phyloP scores from a whole-genome alignment of 2,113 vertebrate genomes.

The Zosterops japonicus region DNA sequence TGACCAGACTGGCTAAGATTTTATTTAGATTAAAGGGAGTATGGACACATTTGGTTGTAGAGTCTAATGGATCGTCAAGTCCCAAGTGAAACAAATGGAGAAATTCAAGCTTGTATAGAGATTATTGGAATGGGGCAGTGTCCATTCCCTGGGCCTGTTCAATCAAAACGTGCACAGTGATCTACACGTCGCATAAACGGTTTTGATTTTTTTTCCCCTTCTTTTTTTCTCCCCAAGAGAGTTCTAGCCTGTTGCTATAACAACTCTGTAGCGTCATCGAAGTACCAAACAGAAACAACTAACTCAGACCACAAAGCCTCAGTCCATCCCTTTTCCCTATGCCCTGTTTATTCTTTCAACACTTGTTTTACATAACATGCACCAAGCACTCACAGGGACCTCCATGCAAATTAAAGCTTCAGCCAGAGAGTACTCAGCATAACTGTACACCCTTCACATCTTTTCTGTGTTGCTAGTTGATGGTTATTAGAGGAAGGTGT shows the following conservation, averaged over 20 bases:
- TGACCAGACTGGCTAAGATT: neutral
- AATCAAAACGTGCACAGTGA: neutral
- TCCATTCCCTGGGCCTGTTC: neutral
- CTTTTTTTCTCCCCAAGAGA: neutral
- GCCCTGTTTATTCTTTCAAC: neutral
- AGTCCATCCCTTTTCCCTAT: neutral
- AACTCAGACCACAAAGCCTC: neutral
- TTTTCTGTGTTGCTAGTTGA: neutral
- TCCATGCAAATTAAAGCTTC: neutral
- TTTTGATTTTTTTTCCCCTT: neutral
- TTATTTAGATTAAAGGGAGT: neutral
- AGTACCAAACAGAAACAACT: neutral
- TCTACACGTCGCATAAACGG: neutral
- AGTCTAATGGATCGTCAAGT: neutral
- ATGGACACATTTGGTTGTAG: neutral
- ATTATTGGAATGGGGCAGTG: accelerated
- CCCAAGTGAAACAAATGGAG: neutral
- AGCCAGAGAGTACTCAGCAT: neutral
- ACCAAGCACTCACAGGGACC: neutral
- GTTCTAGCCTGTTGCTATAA: neutral
- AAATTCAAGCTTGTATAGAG: neutral
- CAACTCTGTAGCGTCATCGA: neutral
- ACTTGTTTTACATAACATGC: accelerated
- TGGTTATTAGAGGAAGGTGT: neutral
- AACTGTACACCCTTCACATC: neutral